Evolutionary conservation across 2,113 vertebrate species (phyloP).

Genomic region (Felis catus): DNA sequence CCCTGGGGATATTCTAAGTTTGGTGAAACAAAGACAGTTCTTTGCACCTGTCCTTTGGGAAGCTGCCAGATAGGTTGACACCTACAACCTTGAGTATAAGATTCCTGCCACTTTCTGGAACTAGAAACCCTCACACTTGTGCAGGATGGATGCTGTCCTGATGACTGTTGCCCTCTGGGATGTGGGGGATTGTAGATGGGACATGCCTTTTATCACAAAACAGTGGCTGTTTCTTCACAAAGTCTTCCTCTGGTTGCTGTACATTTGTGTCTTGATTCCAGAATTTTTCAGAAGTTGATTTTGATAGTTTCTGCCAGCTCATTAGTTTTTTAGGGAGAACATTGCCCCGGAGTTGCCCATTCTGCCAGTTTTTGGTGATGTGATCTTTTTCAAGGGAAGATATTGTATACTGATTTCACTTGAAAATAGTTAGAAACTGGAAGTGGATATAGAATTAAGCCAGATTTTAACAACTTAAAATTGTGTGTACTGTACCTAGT

Average conservation of each 20-base stretch:
- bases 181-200: not conserved
- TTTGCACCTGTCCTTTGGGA: not conserved
- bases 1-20: not conserved
- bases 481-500: not conserved
- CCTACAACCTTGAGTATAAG: not conserved
- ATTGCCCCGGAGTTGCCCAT: not conserved
- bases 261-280: not conserved
- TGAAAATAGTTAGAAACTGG: constrained; percentile 7
- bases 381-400: not conserved
- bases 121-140: not conserved
- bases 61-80: not conserved
- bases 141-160: not conserved
- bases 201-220: not conserved
- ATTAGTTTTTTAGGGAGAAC: not conserved
- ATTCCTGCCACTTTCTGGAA: not conserved
- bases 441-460: not conserved
- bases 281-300: not conserved
- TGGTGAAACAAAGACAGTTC: not conserved
- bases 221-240: not conserved
- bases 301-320: not conserved
- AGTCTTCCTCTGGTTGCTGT: not conserved
- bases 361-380: not conserved
- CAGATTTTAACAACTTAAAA: not conserved
- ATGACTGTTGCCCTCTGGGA: not conserved
- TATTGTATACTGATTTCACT: not conserved